These are phyloP conservation scores for Lamellibrachia satsuma DNA, from an alignment of 2,888 invertebrate genomes.

Conservation along the genomic window DNA sequence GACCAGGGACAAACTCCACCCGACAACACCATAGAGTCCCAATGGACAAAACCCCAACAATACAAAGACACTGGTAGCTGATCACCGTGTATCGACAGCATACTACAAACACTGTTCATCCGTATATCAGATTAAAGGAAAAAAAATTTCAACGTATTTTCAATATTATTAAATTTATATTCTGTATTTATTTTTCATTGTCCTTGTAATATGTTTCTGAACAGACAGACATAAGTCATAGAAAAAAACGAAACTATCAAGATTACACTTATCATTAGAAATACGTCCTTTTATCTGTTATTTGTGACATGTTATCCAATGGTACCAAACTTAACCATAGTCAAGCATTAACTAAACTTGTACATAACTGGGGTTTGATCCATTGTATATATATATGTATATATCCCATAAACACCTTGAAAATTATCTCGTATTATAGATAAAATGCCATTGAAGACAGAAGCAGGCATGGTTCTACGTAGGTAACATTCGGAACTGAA, in stretches of 20 bases:
- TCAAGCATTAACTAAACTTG: neutral
- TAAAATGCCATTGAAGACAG: neutral
- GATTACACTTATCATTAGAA: no score
- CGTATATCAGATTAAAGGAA: neutral
- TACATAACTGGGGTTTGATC: neutral
- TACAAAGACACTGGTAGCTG: neutral
- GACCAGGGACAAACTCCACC: neutral
- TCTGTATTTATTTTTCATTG: no score
- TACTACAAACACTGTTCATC: neutral
- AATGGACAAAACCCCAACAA: neutral
- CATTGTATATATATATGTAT: neutral
- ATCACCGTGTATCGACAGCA: neutral
- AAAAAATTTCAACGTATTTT: no score
- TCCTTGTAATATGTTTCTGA: no score
- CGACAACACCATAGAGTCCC: neutral
- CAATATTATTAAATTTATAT: no score
- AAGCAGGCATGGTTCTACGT: neutral
- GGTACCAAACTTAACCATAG: no score
- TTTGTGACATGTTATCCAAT: no score
- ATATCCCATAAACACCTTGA: neutral
- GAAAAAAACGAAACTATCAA: no score
- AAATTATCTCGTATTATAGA: neutral
- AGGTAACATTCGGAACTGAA: neutral
- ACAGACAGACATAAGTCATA: no score
- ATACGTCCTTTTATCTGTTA: no score